phyloP scores from a whole-genome alignment of 2,797 vertebrate genomes.

The Macroramphosus scolopax region DNA sequence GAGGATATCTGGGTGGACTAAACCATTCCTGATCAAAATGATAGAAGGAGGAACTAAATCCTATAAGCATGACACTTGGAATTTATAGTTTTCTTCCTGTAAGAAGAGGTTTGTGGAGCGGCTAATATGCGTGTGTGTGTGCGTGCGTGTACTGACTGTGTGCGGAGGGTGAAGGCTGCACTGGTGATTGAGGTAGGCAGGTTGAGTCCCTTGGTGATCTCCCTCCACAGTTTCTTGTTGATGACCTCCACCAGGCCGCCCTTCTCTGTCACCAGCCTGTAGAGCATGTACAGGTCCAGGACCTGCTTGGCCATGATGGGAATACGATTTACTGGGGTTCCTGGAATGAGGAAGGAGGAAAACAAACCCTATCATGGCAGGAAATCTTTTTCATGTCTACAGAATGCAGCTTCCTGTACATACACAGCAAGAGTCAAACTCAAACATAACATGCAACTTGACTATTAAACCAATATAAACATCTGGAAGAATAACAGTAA shows the following conservation, averaged over 20 bases:
- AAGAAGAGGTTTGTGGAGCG: neutral
- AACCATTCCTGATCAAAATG: neutral
- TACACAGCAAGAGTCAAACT: too few species aligned
- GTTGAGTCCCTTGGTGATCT: slow-evolving; percentile 97
- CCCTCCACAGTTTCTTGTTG: slow-evolving; percentile 98
- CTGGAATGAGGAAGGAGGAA: slow-evolving; percentile 60
- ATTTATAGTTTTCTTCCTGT: neutral
- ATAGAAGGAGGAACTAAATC: neutral
- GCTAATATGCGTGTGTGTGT: slow-evolving; percentile 5
- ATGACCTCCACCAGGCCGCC: slow-evolving; percentile 97
- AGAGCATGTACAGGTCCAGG: slow-evolving; percentile 95
- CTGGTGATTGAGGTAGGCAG: slow-evolving; percentile 98
- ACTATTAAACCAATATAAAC: neutral
- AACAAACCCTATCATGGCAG: slow-evolving; percentile 2
- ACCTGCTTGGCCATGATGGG: slow-evolving; percentile 99
- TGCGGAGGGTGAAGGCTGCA: slow-evolving; percentile 95
- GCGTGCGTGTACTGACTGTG: slow-evolving; percentile 84
- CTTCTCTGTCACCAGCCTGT: slow-evolving; percentile 95
- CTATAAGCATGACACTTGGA: neutral
- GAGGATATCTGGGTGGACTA: neutral
- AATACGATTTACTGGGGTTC: slow-evolving; percentile 95
- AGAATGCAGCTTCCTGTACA: neutral
- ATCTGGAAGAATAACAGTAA: neutral
- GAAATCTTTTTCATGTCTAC: slow-evolving; percentile 8
- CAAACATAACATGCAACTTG: neutral